A percentile compares a stretch with the other conserved stretches of the same genome.
Evolutionary conservation across 2,113 vertebrate genomes (phyloP).

Genomic region (Eubucco bourcierii): DNA sequence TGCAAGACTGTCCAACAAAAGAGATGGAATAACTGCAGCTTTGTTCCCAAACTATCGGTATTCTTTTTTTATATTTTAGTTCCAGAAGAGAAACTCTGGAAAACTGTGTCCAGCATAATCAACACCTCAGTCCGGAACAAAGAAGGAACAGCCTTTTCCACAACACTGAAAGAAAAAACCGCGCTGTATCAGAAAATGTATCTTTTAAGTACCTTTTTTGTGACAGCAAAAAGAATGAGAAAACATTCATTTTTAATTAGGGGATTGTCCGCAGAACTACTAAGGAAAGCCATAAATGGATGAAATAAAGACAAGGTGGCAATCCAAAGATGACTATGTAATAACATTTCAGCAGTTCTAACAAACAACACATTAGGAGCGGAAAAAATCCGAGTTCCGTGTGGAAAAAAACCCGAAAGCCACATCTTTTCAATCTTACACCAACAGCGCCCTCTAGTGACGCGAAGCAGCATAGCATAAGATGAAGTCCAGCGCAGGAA

Average conservation of each 20-base stretch:
- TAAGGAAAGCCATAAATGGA: not conserved
- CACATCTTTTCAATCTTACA: not conserved
- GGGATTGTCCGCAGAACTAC: not conserved
- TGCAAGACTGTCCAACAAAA: not conserved
- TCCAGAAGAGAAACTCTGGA: not conserved
- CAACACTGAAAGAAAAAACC: not conserved
- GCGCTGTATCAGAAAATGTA: not conserved
- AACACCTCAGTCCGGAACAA: not conserved
- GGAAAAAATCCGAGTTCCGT: not conserved
- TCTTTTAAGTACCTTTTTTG: not conserved
- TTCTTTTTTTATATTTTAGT: not conserved
- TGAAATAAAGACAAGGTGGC: fast-evolving
- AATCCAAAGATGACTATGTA: not conserved
- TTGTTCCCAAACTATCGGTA: not conserved
- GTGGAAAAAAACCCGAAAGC: not conserved
- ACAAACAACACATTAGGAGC: not conserved
- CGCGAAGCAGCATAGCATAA: not conserved
- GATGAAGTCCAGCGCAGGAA: not conserved
- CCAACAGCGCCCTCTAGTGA: conserved; percentile 66
- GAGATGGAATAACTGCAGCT: not conserved
- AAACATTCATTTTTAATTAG: not conserved
- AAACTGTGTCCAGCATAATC: not conserved
- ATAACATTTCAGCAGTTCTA: not conserved
- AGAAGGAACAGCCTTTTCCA: not conserved
- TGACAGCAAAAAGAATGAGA: not conserved